phyloP scores from a whole-genome alignment of 2,113 vertebrate species.

The Bos javanicus region DNA sequence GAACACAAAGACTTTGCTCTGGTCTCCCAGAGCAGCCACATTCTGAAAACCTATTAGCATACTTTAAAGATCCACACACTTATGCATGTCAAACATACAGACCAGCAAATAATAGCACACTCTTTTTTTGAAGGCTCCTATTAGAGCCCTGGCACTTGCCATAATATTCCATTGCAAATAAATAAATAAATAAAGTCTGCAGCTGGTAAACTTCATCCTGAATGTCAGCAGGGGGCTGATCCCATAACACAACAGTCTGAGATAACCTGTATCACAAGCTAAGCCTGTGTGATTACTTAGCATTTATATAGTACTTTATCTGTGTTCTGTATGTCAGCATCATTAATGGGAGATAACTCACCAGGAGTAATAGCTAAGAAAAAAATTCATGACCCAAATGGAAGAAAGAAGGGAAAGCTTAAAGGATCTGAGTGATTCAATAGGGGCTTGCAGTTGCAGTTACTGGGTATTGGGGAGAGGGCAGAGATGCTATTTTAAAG shows the following conservation, averaged over 20 bases:
- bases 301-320: constrained; percentile 73
- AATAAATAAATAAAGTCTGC: not conserved
- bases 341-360: constrained; percentile 73
- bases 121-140: not conserved
- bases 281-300: constrained; percentile 63
- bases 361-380: constrained; percentile 57
- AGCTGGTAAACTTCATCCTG: constrained; percentile 50
- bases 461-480: not conserved
- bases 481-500: not conserved
- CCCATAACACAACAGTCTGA: constrained; percentile 7
- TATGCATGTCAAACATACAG: not conserved
- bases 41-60: not conserved
- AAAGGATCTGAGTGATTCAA: constrained; percentile 1
- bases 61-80: not conserved
- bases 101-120: not conserved
- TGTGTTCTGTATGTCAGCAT: constrained; percentile 61
- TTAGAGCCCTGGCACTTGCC: not conserved
- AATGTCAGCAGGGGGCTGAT: constrained; percentile 16
- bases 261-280: constrained; percentile 57
- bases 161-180: not conserved
- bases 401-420: constrained; percentile 24
- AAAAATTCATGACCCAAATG: constrained; percentile 49
- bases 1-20: not conserved
- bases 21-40: not conserved
- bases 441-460: not conserved